These are phyloP conservation scores for Hymenochirus boettgeri DNA, from an alignment of 2,113 vertebrate species.

Conservation along the genomic window DNA sequence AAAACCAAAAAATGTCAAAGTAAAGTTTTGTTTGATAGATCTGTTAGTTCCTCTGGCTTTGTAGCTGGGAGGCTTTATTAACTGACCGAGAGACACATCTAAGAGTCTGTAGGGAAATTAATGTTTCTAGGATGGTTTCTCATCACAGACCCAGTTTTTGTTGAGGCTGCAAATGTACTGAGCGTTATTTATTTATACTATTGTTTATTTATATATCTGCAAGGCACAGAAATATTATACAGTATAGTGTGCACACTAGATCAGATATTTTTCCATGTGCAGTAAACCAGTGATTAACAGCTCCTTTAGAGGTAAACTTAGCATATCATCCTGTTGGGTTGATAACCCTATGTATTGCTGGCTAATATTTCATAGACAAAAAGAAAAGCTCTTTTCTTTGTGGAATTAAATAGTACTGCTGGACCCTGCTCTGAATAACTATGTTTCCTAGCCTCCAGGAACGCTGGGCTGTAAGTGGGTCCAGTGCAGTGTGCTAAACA, in stretches of 20 bases:
- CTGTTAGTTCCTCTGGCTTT: not conserved
- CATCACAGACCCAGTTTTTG: not conserved
- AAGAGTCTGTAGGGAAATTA: not conserved
- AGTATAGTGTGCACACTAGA: not conserved
- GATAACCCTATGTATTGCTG: too few species aligned
- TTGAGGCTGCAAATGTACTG: slow-evolving; percentile 1
- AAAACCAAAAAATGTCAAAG: too few species aligned
- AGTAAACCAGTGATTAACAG: slow-evolving; percentile 2
- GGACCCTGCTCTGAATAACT: too few species aligned
- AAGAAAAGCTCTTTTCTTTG: too few species aligned
- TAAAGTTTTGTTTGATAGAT: too few species aligned
- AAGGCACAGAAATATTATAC: slow-evolving; percentile 13
- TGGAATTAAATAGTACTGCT: too few species aligned
- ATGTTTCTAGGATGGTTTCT: slow-evolving; percentile 2
- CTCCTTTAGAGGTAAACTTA: not conserved
- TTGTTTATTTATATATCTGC: slow-evolving; percentile 2
- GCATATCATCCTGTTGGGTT: not conserved
- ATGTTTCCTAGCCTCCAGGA: too few species aligned
- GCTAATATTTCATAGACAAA: too few species aligned
- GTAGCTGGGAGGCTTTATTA: slow-evolving; percentile 1
- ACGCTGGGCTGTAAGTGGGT: too few species aligned
- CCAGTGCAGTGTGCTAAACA: too few species aligned
- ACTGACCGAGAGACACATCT: not conserved
- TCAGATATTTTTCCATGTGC: not conserved
- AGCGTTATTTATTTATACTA: slow-evolving; percentile 9